Conservation (phyloP, 2,797 vertebrate species). For the Eurystomus glaucurus region DNA sequence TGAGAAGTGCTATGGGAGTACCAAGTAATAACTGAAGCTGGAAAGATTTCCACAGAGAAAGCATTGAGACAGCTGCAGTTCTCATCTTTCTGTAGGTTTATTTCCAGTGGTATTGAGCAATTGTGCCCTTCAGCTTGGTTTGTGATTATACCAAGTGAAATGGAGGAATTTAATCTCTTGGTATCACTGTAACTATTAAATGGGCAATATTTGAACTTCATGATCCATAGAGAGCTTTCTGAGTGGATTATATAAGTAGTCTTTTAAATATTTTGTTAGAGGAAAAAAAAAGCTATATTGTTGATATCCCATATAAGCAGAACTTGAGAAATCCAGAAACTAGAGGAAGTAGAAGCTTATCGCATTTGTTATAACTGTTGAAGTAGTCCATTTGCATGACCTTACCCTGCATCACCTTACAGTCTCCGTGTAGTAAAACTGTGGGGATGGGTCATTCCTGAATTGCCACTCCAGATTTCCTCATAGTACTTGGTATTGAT, state of each 20-base stretch:
- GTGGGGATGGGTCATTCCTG: not conserved
- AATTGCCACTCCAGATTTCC: not conserved
- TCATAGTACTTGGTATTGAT: not conserved
- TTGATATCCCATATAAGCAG: not conserved
- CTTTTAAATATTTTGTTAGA: not conserved
- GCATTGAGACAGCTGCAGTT: not conserved
- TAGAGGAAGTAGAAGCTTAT: not conserved
- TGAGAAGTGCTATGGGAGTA: not conserved
- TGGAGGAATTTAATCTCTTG: not conserved
- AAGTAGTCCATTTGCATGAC: not conserved
- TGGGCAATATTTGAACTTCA: not conserved
- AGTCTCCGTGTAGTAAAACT: not conserved
- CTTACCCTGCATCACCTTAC: not conserved
- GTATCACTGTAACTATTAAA: not conserved
- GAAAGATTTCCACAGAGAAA: not conserved
- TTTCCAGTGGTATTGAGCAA: not conserved
- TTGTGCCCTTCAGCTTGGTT: not conserved
- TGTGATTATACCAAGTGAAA: not conserved
- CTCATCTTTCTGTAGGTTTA: not conserved
- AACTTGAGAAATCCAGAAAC: not conserved
- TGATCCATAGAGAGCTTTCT: not conserved
- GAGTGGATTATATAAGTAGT: not conserved
- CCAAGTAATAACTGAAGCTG: not conserved
- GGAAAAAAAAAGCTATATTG: not conserved
- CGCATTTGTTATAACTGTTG: not conserved